phyloP scores from a whole-genome alignment of 2,888 invertebrate species.

The Oscheius sp. region DNA sequence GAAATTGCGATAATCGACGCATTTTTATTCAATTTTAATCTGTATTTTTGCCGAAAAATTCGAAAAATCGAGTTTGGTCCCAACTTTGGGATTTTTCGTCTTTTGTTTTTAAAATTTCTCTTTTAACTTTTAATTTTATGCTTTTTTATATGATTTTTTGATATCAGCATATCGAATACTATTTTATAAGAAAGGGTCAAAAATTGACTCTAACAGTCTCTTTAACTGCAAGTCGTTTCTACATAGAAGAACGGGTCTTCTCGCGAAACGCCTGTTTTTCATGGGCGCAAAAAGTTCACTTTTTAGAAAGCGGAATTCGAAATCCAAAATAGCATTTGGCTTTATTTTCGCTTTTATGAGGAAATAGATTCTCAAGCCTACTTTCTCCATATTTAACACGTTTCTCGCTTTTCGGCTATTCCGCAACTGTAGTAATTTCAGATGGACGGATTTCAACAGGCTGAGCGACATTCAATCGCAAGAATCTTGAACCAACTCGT shows the following conservation, averaged over 20 bases:
- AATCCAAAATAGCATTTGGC: background rate
- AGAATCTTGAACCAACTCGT: constrained; percentile 48
- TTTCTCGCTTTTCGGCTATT: background rate
- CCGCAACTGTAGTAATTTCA: background rate
- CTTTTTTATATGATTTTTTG: too few species aligned
- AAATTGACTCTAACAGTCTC: too few species aligned
- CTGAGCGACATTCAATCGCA: constrained; percentile 29
- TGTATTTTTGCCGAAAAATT: too few species aligned
- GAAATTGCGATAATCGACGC: too few species aligned
- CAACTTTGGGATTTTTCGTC: too few species aligned
- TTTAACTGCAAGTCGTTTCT: background rate
- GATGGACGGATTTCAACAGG: background rate
- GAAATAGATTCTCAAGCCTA: background rate
- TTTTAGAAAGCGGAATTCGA: too few species aligned
- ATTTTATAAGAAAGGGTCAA: too few species aligned
- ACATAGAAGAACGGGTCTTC: background rate
- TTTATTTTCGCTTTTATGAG: background rate
- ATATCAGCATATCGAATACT: too few species aligned
- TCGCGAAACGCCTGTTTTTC: background rate
- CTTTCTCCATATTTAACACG: background rate
- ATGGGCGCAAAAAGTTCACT: background rate
- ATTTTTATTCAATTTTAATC: too few species aligned
- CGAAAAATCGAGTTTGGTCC: background rate
- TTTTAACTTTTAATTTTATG: too few species aligned
- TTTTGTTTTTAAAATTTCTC: too few species aligned